A percentile compares a stretch with the other conserved stretches of the same genome.
These are phyloP conservation scores for Agrypnia vestita DNA, from an alignment of 1,140 invertebrate species.

Conservation along the genomic window DNA sequence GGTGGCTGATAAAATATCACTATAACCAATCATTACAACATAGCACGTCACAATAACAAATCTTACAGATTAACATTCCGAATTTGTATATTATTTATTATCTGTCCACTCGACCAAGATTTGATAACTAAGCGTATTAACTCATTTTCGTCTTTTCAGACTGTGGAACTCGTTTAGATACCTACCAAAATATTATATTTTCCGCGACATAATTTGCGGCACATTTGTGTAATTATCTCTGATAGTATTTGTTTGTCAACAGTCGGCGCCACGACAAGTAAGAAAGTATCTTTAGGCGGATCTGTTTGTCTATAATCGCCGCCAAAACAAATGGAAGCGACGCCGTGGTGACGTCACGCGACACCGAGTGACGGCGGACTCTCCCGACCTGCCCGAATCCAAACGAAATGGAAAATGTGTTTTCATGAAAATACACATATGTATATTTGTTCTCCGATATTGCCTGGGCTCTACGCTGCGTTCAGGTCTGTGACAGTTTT, in stretches of 20 bases:
- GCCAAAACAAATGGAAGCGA: background rate
- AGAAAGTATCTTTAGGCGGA: background rate
- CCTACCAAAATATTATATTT: no score
- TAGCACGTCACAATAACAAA: no score
- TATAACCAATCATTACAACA: no score
- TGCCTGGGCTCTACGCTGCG: constrained; percentile 20
- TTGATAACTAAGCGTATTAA: no score
- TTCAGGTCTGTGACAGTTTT: constrained; percentile 27
- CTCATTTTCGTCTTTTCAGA: no score
- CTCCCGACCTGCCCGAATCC: constrained; percentile 52
- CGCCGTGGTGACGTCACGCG: constrained; percentile 33
- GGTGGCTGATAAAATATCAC: no score
- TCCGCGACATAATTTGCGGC: no score
- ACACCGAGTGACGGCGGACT: constrained; percentile 29
- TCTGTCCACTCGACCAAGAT: no score
- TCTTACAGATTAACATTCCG: no score
- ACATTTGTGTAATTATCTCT: no score
- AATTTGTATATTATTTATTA: no score
- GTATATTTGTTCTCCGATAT: constrained; percentile 21
- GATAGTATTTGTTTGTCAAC: background rate
- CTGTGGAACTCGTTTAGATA: no score
- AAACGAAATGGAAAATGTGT: constrained; percentile 22
- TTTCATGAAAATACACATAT: constrained; percentile 24
- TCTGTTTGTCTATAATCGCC: background rate
- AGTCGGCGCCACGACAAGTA: background rate